Percentiles rank a stretch among this genome's conserved stretches.
Conservation (phyloP, 2,113 vertebrate genomes). For the Hiodon tergisus region DNA sequence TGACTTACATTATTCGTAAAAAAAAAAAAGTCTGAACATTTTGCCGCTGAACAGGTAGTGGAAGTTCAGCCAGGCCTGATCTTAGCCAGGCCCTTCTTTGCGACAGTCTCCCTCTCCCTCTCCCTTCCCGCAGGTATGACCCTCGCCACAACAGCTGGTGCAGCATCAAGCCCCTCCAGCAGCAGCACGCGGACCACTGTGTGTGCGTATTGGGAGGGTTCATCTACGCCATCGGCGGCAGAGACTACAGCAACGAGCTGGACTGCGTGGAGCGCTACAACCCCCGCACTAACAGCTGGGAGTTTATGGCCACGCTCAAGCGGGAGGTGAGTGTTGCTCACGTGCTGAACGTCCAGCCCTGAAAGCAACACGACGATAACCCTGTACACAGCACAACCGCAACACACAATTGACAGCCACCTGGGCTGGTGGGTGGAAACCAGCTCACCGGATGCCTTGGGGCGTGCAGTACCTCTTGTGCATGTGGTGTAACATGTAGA, state of each 20-base stretch:
- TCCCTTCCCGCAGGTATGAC: slow-evolving; percentile 75
- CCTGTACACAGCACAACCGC: too few species aligned
- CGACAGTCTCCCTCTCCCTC: not conserved
- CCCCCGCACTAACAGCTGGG: slow-evolving; percentile 84
- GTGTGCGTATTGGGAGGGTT: slow-evolving; percentile 77
- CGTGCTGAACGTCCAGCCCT: not conserved
- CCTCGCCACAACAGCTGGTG: slow-evolving; percentile 93
- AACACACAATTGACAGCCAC: too few species aligned
- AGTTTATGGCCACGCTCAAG: slow-evolving; percentile 77
- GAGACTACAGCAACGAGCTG: slow-evolving; percentile 85
- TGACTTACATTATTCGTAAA: too few species aligned
- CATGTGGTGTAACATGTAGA: too few species aligned
- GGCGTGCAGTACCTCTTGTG: too few species aligned
- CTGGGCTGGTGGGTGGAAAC: too few species aligned
- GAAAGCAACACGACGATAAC: not conserved
- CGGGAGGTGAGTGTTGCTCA: slow-evolving; percentile 65
- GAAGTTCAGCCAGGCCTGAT: not conserved
- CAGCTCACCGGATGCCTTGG: too few species aligned
- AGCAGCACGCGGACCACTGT: slow-evolving; percentile 85
- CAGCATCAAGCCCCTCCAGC: slow-evolving; percentile 81
- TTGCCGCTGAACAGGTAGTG: too few species aligned
- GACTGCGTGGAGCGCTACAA: slow-evolving; percentile 88
- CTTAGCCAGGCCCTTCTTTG: not conserved
- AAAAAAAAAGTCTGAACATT: too few species aligned
- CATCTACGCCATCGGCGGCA: slow-evolving; percentile 87